Conservation (phyloP, 2,888 invertebrate species). For the Pseudoips prasinana region DNA sequence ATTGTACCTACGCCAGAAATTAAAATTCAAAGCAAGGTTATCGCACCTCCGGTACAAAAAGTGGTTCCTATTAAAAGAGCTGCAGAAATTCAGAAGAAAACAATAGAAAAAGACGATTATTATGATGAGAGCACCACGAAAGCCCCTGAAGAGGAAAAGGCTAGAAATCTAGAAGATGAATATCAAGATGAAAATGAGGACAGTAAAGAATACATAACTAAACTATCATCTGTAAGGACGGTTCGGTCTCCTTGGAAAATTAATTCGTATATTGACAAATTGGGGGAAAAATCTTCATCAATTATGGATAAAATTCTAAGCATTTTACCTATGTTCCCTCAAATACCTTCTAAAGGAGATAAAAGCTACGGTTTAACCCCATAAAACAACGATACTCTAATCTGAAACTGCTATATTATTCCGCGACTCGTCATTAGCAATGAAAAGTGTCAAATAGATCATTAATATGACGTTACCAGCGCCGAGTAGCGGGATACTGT, state of each 20-base stretch:
- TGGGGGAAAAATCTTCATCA: constrained; percentile 37
- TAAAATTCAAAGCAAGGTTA: constrained; percentile 32
- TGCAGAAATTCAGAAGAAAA: constrained; percentile 6
- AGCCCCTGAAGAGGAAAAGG: constrained; percentile 23
- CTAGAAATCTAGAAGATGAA: constrained; percentile 34
- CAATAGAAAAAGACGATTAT: constrained; percentile 43
- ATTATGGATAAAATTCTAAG: constrained; percentile 40
- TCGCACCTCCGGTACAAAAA: constrained; percentile 12
- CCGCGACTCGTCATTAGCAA: no score
- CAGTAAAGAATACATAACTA: constrained; percentile 38
- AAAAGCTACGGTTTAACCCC: no score
- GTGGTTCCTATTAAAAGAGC: constrained; percentile 25
- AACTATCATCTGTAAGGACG: constrained; percentile 32
- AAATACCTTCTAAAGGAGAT: constrained; percentile 24
- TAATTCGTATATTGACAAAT: constrained; percentile 33
- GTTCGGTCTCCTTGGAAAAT: constrained; percentile 47
- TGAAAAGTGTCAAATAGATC: no score
- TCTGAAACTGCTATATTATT: no score
- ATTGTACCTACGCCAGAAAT: constrained; percentile 13
- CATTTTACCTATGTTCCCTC: constrained; percentile 54
- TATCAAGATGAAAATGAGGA: constrained; percentile 46
- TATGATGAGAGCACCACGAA: constrained; percentile 44
- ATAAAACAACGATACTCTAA: no score
- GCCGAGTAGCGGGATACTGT: no score
- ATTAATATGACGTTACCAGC: no score